Evolutionary conservation across 2,113 vertebrate genomes (phyloP).

Genomic region (Halcyon malimbica): DNA sequence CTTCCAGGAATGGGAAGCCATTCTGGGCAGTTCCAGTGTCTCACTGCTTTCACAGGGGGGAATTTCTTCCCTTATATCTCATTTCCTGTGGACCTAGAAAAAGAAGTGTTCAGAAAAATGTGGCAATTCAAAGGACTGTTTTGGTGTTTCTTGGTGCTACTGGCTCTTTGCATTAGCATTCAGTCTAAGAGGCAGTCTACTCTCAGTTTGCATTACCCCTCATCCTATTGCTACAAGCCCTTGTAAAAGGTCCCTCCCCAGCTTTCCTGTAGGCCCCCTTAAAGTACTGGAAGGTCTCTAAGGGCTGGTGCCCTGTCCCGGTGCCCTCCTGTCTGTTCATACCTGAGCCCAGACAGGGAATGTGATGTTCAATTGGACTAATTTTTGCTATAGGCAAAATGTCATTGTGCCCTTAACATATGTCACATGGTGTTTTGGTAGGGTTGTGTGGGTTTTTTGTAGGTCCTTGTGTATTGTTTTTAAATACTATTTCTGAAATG

Average conservation of each 20-base stretch:
- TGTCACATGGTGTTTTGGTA: background rate
- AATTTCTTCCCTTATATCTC: background rate
- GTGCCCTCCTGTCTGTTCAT: background rate
- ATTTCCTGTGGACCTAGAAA: background rate
- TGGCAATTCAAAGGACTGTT: background rate
- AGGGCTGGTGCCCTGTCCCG: background rate
- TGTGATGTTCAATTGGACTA: rapidly evolving
- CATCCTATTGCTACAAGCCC: too few species aligned
- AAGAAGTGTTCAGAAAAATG: background rate
- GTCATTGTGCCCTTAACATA: background rate
- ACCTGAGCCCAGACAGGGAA: background rate
- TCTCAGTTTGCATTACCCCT: too few species aligned
- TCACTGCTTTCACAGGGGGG: background rate
- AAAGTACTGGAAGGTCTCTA: background rate
- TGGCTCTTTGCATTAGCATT: background rate
- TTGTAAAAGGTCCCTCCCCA: background rate
- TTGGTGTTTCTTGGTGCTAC: background rate
- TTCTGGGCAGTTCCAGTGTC: background rate
- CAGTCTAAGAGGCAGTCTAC: background rate
- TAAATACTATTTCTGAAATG: rapidly evolving
- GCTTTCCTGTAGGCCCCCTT: background rate
- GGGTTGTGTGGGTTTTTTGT: background rate
- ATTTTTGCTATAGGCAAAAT: background rate
- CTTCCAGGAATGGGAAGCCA: background rate
- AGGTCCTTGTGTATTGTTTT: background rate